A percentile compares a stretch with the other conserved stretches of the same genome.
Evolutionary conservation across 2,797 vertebrate species (phyloP).

Genomic region (Morelia viridis): DNA sequence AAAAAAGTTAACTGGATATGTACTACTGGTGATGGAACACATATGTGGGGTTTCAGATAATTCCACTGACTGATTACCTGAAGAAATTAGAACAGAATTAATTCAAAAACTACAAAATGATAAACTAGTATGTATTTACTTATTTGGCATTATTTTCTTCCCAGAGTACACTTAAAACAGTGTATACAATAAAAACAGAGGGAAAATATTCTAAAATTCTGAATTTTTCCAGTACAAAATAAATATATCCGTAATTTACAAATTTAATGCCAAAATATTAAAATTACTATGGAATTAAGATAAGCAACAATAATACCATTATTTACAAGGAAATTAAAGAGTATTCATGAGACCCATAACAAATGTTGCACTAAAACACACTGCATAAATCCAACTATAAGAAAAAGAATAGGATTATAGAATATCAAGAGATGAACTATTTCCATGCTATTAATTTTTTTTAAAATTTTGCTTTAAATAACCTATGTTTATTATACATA

Average conservation of each 20-base stretch:
- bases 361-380: neutral
- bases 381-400: neutral
- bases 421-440: neutral
- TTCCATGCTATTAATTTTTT: neutral
- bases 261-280: neutral
- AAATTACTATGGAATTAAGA: neutral
- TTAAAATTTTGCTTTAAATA: neutral
- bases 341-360: neutral
- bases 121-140: neutral
- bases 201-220: neutral
- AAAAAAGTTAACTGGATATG: neutral
- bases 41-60: neutral
- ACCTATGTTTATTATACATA: neutral
- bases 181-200: neutral
- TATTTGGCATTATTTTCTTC: neutral
- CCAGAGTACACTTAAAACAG: neutral
- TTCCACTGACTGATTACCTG: neutral
- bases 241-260: neutral
- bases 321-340: neutral
- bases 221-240: neutral
- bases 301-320: neutral
- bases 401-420: neutral
- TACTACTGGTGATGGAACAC: neutral
- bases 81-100: neutral
- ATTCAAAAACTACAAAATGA: neutral